Evolutionary conservation across 2,113 vertebrate species (phyloP).

Genomic region (Amphilophus citrinellus): DNA sequence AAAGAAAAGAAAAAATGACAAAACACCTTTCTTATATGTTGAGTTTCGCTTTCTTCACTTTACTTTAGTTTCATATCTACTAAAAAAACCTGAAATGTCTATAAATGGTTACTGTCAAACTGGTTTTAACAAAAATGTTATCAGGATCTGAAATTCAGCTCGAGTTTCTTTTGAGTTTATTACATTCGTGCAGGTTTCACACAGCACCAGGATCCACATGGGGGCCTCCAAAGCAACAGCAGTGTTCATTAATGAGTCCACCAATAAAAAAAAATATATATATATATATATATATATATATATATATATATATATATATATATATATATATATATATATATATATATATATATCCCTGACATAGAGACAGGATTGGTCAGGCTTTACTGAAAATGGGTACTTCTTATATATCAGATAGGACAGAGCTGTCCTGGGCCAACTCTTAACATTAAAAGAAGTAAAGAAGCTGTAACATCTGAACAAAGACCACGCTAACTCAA

Average conservation of each 20-base stretch:
- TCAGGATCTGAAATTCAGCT: too few species aligned
- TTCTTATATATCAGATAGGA: background rate
- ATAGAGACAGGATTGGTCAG: too few species aligned
- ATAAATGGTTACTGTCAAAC: background rate
- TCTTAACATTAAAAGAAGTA: too few species aligned
- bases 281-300: too few species aligned
- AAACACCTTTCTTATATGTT: background rate
- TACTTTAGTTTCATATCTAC: background rate
- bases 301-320: too few species aligned
- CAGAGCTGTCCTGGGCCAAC: too few species aligned
- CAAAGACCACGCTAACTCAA: too few species aligned
- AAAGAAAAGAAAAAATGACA: background rate
- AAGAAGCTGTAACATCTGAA: too few species aligned
- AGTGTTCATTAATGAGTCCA: rapidly evolving
- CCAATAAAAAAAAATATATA: background rate
- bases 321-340: too few species aligned
- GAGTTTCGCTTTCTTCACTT: background rate
- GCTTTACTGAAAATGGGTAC: background rate
- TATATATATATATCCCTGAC: too few species aligned
- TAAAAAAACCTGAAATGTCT: background rate
- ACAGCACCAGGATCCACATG: background rate
- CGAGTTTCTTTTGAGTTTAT: background rate
- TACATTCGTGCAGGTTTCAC: background rate
- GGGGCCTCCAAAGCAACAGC: rapidly evolving
- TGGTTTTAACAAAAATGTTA: background rate